Percentiles rank a stretch among this genome's conserved stretches.
phyloP scores from a whole-genome alignment of 2,113 vertebrate species.

The Ptilorrhoa leucosticta region DNA sequence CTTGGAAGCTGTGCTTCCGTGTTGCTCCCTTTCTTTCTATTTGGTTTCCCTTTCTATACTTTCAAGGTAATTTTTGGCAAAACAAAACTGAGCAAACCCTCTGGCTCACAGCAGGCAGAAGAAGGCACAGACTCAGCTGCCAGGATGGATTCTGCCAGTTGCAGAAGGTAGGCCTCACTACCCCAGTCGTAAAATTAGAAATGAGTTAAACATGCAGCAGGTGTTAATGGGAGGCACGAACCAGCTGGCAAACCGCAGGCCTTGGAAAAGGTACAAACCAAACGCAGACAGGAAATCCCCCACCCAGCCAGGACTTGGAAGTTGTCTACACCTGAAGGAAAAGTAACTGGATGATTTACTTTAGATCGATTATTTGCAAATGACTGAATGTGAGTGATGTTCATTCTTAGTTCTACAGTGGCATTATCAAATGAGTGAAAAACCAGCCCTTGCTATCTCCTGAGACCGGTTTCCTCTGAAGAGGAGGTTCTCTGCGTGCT shows the following conservation, averaged over 20 bases:
- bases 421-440: neutral
- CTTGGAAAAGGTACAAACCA: slow-evolving; percentile 63
- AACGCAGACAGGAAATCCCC: slow-evolving; percentile 68
- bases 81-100: neutral
- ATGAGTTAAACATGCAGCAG: neutral
- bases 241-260: slow-evolving; percentile 48
- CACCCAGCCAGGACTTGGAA: slow-evolving; percentile 16
- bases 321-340: neutral
- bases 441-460: neutral
- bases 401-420: neutral
- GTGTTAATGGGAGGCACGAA: slow-evolving; percentile 6
- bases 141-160: neutral
- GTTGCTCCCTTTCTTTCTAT: neutral
- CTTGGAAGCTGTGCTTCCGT: neutral
- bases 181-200: slow-evolving; percentile 17
- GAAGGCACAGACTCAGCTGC: neutral
- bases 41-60: neutral
- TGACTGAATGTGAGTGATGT: neutral
- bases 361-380: neutral
- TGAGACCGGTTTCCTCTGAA: neutral
- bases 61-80: neutral
- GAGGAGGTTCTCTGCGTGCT: neutral
- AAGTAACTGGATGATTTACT: slow-evolving; percentile 2
- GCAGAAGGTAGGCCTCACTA: slow-evolving; percentile 14
- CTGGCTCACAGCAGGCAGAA: neutral